Percentiles rank a stretch among this genome's conserved stretches.
phyloP scores from a whole-genome alignment of 2,888 invertebrate genomes.

The Dascillus cervinus region DNA sequence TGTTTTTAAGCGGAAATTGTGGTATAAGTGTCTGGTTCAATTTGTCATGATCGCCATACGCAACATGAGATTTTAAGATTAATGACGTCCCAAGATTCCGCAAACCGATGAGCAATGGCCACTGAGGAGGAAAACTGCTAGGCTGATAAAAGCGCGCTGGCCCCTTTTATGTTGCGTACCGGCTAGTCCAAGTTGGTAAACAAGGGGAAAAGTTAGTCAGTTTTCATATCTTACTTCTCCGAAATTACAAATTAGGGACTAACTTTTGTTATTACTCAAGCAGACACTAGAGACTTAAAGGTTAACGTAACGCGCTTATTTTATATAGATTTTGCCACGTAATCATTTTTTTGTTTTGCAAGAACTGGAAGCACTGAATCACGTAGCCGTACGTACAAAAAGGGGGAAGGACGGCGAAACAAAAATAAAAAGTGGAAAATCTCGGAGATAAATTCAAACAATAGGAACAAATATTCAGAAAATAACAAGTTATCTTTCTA shows the following conservation, averaged over 20 bases:
- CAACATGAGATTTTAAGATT: slow-evolving; percentile 22
- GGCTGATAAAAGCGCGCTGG: slow-evolving; percentile 13
- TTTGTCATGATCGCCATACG: slow-evolving; percentile 20
- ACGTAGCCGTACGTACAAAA: no score
- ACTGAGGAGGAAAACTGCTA: slow-evolving; percentile 16
- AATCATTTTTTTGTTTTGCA: no score
- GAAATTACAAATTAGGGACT: slow-evolving; percentile 21
- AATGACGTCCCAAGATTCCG: slow-evolving; percentile 17
- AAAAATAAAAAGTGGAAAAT: slow-evolving; percentile 8
- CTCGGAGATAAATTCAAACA: slow-evolving; percentile 9
- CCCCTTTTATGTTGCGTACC: slow-evolving; percentile 11
- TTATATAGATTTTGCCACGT: no score
- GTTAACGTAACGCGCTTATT: no score
- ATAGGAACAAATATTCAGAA: slow-evolving; percentile 6
- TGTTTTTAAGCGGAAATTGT: no score
- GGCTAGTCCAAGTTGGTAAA: slow-evolving; percentile 14
- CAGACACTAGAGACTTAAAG: no score
- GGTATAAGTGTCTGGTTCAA: slow-evolving; percentile 10
- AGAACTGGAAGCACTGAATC: no score
- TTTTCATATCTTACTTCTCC: slow-evolving; percentile 19
- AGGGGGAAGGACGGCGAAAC: no score
- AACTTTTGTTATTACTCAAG: slow-evolving; percentile 20
- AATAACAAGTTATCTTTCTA: slow-evolving; percentile 7
- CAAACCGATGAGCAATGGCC: slow-evolving; percentile 17
- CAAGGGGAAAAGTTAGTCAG: slow-evolving; percentile 17